Base-by-base conservation (phyloP, 2,888 invertebrate genomes). In the Phrixothrix hirtus region DNA sequence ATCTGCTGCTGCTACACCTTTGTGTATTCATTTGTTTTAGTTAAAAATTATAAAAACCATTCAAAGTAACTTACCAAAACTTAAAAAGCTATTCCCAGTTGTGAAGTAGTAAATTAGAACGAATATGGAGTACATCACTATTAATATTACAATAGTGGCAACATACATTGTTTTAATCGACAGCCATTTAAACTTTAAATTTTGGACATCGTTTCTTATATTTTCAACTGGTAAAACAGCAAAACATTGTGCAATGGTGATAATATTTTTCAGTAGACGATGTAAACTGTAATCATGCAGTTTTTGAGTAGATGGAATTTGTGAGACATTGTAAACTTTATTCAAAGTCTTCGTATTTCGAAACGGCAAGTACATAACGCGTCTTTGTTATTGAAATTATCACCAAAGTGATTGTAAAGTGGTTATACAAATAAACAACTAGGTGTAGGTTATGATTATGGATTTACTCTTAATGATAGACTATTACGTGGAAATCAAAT, bases 131-230 rank as follows among this genome's bases (percentile, higher is more conserved):
- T 52, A 52, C 17, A 39, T 7, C 5, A 17, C 10, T n/a, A 46
- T 16, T 10, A 16, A 9, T 10, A 45, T 2, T 4, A 25, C 15
- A 9, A 2, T 12, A 5, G 7, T 2, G 11, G 36, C 2, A 9
- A 36, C 12, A 12, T 41, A 41, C 1, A 36, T 31, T 2, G 30
- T 25, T 35, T 29, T 41, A 11, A 41, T 25, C 1, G 46, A 52
- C n/a, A 10, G 10, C 52, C 52, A 52, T 11, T 30, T 15, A n/a
- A 52, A 52, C 2, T 25, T 38, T 16, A 52, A 7, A 31, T 46
- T 17, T 10, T 46, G 7, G 2, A 21, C 30, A 6, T 35, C 10
- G 6, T 35, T 29, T 6, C 32, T 13, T 14, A 31, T 42, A 11
- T 41, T 41, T 26, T 32, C 7, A 27, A 52, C 30, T 1, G 52